Conservation (phyloP, 2,888 invertebrate genomes). For the Leptogaster cylindrica region DNA sequence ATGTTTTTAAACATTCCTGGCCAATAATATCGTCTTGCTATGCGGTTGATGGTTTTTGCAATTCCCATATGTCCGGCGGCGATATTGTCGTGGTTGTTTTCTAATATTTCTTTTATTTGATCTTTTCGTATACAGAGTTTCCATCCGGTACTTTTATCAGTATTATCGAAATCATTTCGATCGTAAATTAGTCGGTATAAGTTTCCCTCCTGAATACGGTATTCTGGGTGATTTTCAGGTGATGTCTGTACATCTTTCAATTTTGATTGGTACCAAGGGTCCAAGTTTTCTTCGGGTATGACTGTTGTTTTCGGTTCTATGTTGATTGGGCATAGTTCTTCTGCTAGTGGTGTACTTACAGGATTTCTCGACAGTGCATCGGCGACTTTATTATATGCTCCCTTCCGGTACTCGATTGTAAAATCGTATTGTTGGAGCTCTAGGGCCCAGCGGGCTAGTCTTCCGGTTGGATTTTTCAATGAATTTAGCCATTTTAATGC, state of each 20-base stretch:
- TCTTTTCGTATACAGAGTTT: not conserved
- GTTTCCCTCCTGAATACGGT: not conserved
- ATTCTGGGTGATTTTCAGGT: not conserved
- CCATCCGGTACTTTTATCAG: not conserved
- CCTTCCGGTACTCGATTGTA: not conserved
- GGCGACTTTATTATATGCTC: not conserved
- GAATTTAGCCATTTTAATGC: conserved; percentile 6
- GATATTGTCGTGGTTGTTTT: not conserved
- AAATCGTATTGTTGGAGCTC: conserved; percentile 8
- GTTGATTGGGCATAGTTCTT: no score
- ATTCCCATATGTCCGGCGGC: not conserved
- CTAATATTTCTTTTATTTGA: not conserved
- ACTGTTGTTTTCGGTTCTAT: not conserved
- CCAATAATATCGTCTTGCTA: no score
- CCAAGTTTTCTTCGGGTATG: not conserved
- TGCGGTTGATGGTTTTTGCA: no score
- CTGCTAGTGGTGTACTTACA: no score
- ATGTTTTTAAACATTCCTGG: no score
- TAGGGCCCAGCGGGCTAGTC: conserved; percentile 1
- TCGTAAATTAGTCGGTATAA: not conserved
- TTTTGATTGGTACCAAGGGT: not conserved
- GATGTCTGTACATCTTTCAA: not conserved
- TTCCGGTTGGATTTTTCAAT: not conserved
- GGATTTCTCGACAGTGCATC: conserved; percentile 1
- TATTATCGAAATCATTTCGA: not conserved